Conservation (phyloP, 2,797 vertebrate genomes). For the Chelonia mydas region DNA sequence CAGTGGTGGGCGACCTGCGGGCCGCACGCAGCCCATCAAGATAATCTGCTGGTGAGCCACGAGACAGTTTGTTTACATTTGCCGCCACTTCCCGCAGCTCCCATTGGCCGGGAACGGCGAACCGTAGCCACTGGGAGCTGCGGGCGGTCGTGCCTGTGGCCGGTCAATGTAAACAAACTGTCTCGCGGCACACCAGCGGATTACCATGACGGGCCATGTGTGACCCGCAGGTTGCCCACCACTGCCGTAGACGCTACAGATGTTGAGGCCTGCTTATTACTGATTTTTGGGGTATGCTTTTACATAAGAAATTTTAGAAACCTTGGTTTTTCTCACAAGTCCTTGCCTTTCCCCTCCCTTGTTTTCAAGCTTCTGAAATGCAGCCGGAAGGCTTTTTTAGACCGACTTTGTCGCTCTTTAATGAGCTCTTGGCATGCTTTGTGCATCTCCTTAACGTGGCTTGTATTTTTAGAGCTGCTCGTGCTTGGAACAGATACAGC, state of each 20-base stretch:
- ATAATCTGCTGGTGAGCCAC: too few relatives aligned
- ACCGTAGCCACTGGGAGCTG: too few relatives aligned
- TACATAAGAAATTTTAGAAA: rapidly evolving
- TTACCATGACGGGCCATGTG: too few relatives aligned
- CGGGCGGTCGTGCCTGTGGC: too few relatives aligned
- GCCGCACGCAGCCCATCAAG: too few relatives aligned
- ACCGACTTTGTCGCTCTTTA: conserved; percentile 2
- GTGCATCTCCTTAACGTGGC: neutral
- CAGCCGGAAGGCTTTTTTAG: neutral
- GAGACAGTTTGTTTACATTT: too few relatives aligned
- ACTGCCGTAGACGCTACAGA: neutral
- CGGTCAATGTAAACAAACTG: too few relatives aligned
- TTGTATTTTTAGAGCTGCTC: conserved; percentile 31
- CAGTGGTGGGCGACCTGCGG: too few relatives aligned
- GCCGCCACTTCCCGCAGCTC: too few relatives aligned
- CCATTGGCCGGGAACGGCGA: too few relatives aligned
- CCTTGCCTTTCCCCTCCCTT: neutral
- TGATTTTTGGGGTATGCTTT: rapidly evolving
- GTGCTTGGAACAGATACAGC: neutral
- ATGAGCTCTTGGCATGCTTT: conserved; percentile 17
- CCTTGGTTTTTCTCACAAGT: neutral
- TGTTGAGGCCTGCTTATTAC: neutral
- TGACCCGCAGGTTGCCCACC: too few relatives aligned
- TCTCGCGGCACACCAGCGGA: too few relatives aligned
- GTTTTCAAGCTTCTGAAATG: neutral